Conservation (phyloP, 1,140 invertebrate species). For the fruit fly (Drosophila melanogaster) region Release_6_plus_ISO1_MT NC_004354.4:18830501-18831000, state of each 20-base stretch:
- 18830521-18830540: too few relatives aligned
- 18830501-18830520: too few relatives aligned
- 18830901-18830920: constrained; percentile 54
- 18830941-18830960: constrained; percentile 67
- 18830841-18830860: constrained; percentile 55
- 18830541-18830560: too few relatives aligned
- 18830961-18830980: constrained; percentile 51
- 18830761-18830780: constrained; percentile 46
- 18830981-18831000: constrained; percentile 68
- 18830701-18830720: not conserved
- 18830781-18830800: constrained; percentile 34
- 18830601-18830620: not conserved
- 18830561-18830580: not conserved
- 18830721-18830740: not conserved
- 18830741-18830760: constrained; percentile 25
- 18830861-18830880: constrained; percentile 64
- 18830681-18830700: constrained; percentile 2
- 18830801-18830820: constrained; percentile 58
- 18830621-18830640: not conserved
- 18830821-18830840: constrained; percentile 36
- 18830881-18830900: constrained; percentile 39
- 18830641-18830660: too few relatives aligned
- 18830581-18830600: not conserved
- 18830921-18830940: constrained; percentile 56
- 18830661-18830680: constrained; percentile 15